phyloP scores from a whole-genome alignment of 2,113 vertebrate species.

The Aphyosemion australe region DNA sequence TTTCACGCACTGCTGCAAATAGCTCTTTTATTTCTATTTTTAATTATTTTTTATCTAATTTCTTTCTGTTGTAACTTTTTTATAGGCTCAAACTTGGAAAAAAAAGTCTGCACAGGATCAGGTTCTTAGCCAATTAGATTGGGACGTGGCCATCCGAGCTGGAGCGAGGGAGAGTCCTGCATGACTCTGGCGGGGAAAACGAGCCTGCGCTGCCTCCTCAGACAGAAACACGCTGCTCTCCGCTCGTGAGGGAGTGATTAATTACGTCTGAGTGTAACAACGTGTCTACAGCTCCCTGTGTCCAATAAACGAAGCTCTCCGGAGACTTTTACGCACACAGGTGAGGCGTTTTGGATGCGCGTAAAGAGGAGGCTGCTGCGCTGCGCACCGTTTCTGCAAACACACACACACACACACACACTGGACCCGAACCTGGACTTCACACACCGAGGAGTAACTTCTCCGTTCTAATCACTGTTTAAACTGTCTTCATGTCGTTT shows the following conservation, averaged over 20 bases:
- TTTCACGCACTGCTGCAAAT: slow-evolving; percentile 55
- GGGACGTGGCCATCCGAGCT: slow-evolving; percentile 36
- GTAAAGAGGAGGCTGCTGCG: slow-evolving; percentile 26
- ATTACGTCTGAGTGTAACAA: slow-evolving; percentile 72
- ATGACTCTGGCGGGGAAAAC: slow-evolving; percentile 64
- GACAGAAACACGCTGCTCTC: slow-evolving; percentile 45
- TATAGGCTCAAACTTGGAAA: slow-evolving; percentile 49
- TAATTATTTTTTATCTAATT: slow-evolving; percentile 5
- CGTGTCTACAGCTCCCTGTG: slow-evolving; percentile 55
- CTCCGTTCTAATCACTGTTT: background rate
- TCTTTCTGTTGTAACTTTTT: slow-evolving; percentile 32
- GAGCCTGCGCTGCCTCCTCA: slow-evolving; percentile 53
- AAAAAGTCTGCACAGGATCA: slow-evolving; percentile 46
- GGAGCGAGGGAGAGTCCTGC: slow-evolving; percentile 58
- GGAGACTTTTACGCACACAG: slow-evolving; percentile 72
- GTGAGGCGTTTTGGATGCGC: slow-evolving; percentile 48
- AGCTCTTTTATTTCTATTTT: slow-evolving; percentile 38
- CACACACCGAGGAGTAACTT: slow-evolving; percentile 16
- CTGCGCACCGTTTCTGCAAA: slow-evolving; percentile 44
- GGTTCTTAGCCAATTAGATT: slow-evolving; percentile 71
- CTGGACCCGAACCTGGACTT: slow-evolving; percentile 29
- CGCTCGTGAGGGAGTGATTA: slow-evolving; percentile 70
- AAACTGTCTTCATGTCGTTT: slow-evolving; percentile 63
- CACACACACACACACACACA: slow-evolving; percentile 46
- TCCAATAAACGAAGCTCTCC: slow-evolving; percentile 76